Conservation (phyloP, 2,888 invertebrate genomes). For the Cephus nigrinus region DNA sequence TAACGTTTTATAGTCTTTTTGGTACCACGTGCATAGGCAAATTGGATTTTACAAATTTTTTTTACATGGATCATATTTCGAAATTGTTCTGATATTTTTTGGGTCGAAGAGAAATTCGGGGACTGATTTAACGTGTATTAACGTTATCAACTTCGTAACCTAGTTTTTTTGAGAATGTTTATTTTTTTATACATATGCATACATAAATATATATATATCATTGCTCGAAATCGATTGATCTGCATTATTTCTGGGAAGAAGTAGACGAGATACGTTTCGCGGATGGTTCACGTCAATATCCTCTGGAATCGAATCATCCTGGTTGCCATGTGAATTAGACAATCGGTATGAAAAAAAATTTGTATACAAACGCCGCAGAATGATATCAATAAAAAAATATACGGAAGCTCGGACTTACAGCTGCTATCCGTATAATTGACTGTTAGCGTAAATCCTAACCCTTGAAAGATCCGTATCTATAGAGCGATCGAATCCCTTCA, state of each 20-base stretch:
- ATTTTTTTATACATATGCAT: neutral
- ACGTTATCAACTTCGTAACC: neutral
- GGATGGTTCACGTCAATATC: neutral
- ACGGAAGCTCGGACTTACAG: constrained; percentile 30
- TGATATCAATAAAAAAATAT: neutral
- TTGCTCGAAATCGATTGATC: too few species aligned
- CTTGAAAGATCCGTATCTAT: constrained; percentile 29
- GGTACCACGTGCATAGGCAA: neutral
- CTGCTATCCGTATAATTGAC: constrained; percentile 51
- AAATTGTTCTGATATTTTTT: neutral
- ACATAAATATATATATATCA: too few species aligned
- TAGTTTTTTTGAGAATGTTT: neutral
- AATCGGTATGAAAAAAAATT: neutral
- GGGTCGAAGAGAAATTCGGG: neutral
- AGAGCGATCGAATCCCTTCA: constrained; percentile 44
- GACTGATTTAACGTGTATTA: neutral
- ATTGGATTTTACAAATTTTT: neutral
- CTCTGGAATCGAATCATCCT: neutral
- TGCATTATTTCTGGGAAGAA: too few species aligned
- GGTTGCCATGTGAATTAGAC: neutral
- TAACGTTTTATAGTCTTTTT: neutral
- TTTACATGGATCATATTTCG: neutral
- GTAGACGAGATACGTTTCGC: too few species aligned
- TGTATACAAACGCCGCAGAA: too few species aligned
- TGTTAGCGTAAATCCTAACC: constrained; percentile 39